Evolutionary conservation across 2,888 invertebrate species (phyloP).

Genomic region (Acanthosepion lycidas): DNA sequence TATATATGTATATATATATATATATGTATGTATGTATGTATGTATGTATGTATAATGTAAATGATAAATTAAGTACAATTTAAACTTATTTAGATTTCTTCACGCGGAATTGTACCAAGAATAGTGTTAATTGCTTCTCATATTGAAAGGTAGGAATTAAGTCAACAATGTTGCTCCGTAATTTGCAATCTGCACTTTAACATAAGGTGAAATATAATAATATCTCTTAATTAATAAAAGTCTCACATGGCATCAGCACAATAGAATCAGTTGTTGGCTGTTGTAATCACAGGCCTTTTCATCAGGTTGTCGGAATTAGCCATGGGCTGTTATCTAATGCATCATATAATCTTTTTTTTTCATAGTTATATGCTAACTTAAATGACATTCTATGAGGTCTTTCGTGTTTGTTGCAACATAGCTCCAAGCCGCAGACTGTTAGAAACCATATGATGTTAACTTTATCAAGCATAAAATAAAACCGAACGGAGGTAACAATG

Average conservation of each 20-base stretch:
- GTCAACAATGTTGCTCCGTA: neutral
- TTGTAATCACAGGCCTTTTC: neutral
- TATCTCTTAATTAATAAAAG: conserved; percentile 21
- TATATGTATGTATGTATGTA: neutral
- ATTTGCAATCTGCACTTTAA: conserved; percentile 33
- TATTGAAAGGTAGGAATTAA: neutral
- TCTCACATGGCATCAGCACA: neutral
- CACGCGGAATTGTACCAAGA: neutral
- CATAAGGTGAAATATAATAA: neutral
- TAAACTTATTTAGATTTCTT: neutral
- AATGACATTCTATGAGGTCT: neutral
- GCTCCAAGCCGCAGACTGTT: neutral
- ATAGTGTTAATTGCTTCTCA: neutral
- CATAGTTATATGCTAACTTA: neutral
- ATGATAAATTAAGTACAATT: neutral
- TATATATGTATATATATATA: neutral
- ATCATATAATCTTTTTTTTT: neutral
- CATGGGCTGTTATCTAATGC: neutral
- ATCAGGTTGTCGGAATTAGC: neutral
- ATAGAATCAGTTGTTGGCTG: neutral
- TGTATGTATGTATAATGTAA: neutral
- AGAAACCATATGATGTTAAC: neutral
- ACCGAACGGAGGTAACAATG: neutral
- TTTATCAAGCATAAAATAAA: neutral
- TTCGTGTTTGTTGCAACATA: neutral